Evolutionary conservation across 1,140 invertebrate genomes (phyloP).

Genomic region (Andricus grossulariae): DNA sequence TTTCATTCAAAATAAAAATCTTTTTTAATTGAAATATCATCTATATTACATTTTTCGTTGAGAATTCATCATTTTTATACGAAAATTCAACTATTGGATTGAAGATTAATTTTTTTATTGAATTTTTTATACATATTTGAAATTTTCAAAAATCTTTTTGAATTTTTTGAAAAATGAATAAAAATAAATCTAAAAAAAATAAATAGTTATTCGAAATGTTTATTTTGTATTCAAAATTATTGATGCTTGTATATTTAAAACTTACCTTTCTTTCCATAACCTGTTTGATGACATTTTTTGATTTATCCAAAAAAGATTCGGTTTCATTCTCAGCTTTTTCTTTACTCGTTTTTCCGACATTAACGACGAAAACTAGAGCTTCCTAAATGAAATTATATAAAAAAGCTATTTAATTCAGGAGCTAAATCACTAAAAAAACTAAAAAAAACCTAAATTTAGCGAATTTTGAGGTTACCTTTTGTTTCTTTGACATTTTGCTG

Average conservation of each 20-base stretch:
- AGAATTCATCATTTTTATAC: too few relatives aligned
- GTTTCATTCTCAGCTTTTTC: background rate
- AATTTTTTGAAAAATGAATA: too few relatives aligned
- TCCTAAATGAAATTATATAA: background rate
- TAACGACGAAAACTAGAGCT: background rate
- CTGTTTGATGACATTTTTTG: background rate
- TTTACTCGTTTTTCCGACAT: background rate
- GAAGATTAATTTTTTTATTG: too few relatives aligned
- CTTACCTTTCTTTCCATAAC: conserved; percentile 17
- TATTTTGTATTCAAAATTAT: too few relatives aligned
- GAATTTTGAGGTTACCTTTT: conserved; percentile 1
- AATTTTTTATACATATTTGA: too few relatives aligned
- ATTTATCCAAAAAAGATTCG: conserved; percentile 16
- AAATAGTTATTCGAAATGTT: too few relatives aligned
- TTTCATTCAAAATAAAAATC: too few relatives aligned
- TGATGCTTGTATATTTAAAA: background rate
- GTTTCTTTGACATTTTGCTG: background rate
- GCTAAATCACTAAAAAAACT: background rate
- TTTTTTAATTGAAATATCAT: too few relatives aligned
- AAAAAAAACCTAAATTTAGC: background rate
- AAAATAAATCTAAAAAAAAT: too few relatives aligned
- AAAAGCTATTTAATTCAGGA: background rate
- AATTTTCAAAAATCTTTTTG: too few relatives aligned
- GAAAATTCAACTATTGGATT: too few relatives aligned
- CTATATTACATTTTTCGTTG: too few relatives aligned